These are phyloP conservation scores for Ascidia mentula DNA, from an alignment of 23 tunicate genomes.

Conservation along the genomic window DNA sequence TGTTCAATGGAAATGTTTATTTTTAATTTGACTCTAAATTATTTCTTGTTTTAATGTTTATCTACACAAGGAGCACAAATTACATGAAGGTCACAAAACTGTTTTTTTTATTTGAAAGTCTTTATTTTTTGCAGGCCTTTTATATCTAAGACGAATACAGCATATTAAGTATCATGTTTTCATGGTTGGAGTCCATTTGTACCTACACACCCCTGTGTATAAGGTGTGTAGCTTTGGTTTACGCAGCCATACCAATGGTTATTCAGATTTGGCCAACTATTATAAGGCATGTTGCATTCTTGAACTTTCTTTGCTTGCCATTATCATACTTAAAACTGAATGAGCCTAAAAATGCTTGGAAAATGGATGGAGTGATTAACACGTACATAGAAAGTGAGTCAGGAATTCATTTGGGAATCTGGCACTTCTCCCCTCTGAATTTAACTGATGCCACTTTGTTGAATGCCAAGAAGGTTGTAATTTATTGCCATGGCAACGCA, in stretches of 20 bases:
- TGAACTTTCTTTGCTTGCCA: constrained; percentile 50
- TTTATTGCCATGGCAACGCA: constrained; percentile 89
- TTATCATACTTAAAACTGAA: constrained; percentile 10
- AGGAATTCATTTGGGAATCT: constrained; percentile 54
- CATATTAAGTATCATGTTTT: neutral
- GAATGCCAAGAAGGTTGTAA: constrained; percentile 46
- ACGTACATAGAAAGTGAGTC: constrained; percentile 14
- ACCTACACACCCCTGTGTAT: neutral
- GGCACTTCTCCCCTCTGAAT: constrained; percentile 61
- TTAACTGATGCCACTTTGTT: neutral
- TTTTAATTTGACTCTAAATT: no score
- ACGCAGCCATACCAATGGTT: constrained; percentile 20
- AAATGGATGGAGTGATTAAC: constrained; percentile 26
- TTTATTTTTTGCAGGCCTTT: no score
- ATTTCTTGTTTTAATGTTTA: no score
- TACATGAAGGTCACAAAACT: no score
- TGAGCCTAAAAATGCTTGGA: constrained; percentile 34
- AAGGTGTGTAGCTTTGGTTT: neutral
- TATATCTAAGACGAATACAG: no score
- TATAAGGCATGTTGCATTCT: constrained; percentile 44
- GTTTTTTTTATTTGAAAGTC: no score
- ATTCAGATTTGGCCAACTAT: constrained; percentile 36
- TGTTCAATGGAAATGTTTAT: no score
- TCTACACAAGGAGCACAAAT: no score
- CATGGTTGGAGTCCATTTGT: neutral